Percentiles rank a stretch among this genome's conserved stretches.
Evolutionary conservation across 2,888 invertebrate species (phyloP).

Genomic region (Pasiphila rectangulata): DNA sequence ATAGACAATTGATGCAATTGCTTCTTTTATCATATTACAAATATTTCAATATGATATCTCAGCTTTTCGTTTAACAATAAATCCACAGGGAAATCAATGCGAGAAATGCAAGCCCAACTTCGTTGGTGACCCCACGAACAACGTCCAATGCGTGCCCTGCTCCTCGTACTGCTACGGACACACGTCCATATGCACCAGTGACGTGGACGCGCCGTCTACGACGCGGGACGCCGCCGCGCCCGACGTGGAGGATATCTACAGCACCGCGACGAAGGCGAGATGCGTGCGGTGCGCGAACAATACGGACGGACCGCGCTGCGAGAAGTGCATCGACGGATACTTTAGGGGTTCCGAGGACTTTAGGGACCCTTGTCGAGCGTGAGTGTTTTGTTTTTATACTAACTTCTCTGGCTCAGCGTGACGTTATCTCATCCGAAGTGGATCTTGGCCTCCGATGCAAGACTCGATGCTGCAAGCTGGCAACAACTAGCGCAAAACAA

Average conservation of each 20-base stretch:
- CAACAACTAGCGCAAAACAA: too few species aligned
- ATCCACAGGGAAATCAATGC: constrained; percentile 89
- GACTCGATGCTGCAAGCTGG: too few species aligned
- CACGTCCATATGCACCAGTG: constrained; percentile 88
- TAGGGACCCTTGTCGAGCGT: constrained; percentile 87
- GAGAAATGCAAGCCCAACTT: constrained; percentile 94
- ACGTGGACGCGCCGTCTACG: constrained; percentile 68
- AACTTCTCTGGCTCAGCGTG: neutral
- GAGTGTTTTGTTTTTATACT: constrained; percentile 45
- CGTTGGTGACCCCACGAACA: constrained; percentile 95
- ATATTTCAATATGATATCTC: too few species aligned
- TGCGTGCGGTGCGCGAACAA: constrained; percentile 92
- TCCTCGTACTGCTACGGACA: constrained; percentile 94
- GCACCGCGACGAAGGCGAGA: constrained; percentile 84
- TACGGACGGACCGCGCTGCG: constrained; percentile 91
- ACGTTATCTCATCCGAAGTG: too few species aligned
- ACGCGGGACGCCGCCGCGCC: constrained; percentile 73
- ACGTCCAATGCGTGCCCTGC: constrained; percentile 93
- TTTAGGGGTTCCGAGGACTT: constrained; percentile 89
- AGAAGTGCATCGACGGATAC: constrained; percentile 88
- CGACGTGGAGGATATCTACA: constrained; percentile 83
- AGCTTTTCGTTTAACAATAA: neutral
- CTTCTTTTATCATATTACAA: too few species aligned
- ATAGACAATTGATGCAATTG: too few species aligned
- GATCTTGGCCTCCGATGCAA: too few species aligned